These are phyloP conservation scores for Cosmia trapezina DNA, from an alignment of 2,888 invertebrate genomes.

Conservation along the genomic window DNA sequence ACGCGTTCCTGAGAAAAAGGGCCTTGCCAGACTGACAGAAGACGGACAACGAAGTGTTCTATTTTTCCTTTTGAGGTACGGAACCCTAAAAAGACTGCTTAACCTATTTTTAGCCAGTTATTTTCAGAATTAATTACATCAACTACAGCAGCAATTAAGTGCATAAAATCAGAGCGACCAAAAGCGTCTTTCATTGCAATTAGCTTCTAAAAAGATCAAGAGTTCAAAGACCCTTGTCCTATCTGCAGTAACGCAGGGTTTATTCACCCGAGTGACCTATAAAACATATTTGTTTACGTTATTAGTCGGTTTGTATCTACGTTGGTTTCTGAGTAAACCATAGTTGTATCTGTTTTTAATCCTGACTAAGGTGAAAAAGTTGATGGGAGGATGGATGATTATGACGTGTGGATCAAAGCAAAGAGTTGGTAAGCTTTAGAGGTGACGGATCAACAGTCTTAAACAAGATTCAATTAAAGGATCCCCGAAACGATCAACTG, in stretches of 20 bases:
- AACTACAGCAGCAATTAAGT: not conserved
- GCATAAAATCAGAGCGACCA: not conserved
- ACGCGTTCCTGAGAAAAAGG: no score
- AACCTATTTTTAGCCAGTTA: slow-evolving; percentile 2
- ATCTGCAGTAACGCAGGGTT: slow-evolving; percentile 19
- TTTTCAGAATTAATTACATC: not conserved
- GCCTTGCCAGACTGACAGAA: no score
- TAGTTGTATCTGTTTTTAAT: slow-evolving; percentile 40
- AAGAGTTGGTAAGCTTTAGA: no score
- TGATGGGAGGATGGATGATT: slow-evolving; percentile 11
- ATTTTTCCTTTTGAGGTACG: no score
- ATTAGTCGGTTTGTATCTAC: slow-evolving; percentile 8
- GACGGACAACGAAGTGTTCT: no score
- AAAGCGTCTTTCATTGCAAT: slow-evolving; percentile 17
- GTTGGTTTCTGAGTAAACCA: slow-evolving; percentile 34
- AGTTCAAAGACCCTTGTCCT: slow-evolving; percentile 26
- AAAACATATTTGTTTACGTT: slow-evolving; percentile 44
- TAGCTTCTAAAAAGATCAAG: slow-evolving; percentile 13
- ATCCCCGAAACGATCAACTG: no score
- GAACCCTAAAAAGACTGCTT: not conserved
- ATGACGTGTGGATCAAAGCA: not conserved
- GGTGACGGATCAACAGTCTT: not conserved
- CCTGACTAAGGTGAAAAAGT: slow-evolving; percentile 17
- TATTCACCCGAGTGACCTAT: slow-evolving; percentile 55
- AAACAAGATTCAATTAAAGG: not conserved